A percentile compares a stretch with the other conserved stretches of the same genome.
phyloP scores from a whole-genome alignment of 1,140 invertebrate genomes.

The Dermatophagoides farinae region DNA sequence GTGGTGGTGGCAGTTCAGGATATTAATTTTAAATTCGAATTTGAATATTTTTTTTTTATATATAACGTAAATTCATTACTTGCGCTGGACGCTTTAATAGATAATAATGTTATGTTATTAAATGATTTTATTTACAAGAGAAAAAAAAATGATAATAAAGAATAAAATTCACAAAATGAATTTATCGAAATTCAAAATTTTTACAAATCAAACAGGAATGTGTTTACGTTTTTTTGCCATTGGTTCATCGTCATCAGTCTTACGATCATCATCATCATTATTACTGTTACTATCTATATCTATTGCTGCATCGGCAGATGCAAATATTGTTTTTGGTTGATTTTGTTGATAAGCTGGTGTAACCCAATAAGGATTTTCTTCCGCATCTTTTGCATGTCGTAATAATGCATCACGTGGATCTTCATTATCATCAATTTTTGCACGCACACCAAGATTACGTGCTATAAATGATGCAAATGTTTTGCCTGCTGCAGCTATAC shows the following conservation, averaged over 20 bases:
- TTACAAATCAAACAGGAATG: not conserved
- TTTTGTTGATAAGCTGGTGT: constrained; percentile 61
- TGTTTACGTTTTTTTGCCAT: not conserved
- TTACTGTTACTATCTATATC: not conserved
- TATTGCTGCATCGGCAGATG: constrained; percentile 2
- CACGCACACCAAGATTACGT: constrained; percentile 67
- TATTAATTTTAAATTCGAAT: too few species aligned
- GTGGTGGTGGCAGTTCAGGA: too few species aligned
- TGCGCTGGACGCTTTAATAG: too few species aligned
- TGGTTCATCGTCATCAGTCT: not conserved
- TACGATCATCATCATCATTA: constrained; percentile 6
- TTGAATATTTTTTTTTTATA: too few species aligned
- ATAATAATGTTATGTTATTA: too few species aligned
- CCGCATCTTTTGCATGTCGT: constrained; percentile 89
- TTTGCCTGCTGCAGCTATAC: constrained; percentile 79
- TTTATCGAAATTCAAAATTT: too few species aligned
- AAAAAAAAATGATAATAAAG: too few species aligned
- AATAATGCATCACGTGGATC: constrained; percentile 90
- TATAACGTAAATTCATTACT: too few species aligned
- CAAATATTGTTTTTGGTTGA: constrained; percentile 26
- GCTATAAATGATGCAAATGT: constrained; percentile 94
- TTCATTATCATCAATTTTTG: constrained; percentile 78
- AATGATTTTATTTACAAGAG: too few species aligned
- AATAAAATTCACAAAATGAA: too few species aligned
- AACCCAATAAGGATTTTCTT: constrained; percentile 91